Base-by-base conservation (phyloP, 2,888 invertebrate genomes). In the Phengaris arion region DNA sequence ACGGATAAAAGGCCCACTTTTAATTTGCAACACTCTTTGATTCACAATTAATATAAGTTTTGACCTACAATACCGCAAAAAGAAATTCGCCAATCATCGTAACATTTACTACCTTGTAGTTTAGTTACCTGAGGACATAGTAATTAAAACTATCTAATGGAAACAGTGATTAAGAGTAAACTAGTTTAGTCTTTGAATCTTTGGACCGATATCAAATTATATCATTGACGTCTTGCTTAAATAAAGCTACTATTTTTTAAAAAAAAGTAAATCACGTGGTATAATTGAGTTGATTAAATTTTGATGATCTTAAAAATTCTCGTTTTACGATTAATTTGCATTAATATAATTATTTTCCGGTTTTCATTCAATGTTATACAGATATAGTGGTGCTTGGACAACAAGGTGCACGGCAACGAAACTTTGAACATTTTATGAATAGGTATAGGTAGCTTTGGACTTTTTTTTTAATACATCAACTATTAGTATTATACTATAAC, bases 1-100 rank as follows among this genome's bases (percentile, higher is more conserved):
- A 89, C 85, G 91, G 90, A 88, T 85, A 85, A 86, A 86, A 89
- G 88, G 86, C 85, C 89, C 86, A 88, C 84, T 81, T 80, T 80
- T 77, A 77, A 80, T 76, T 87, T 85, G 89, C 87, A 86, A 86
- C 85, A 54, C 54, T 52, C 85, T 87, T 85, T 85, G 87, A 90
- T 91, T 90, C 86, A 90, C 92, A 90, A 92, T 92, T 91, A 92
- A 91, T 90, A 89, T 88, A 87, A 81, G 83, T 83, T 83, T 82
- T 90, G 92, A 92, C 92, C 92, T 84, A 92, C 89, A 87, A 88
- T 86, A 85, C 82, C 74, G 51, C 22, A 52, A 35, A 72, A 72
- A 72, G 72, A 72, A 72, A 72, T 72, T 72, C 35, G 72, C 72
- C 52, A 72, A 72, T 72, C 72, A 54, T 72, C 13, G 72, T 72